Conservation (phyloP, 1,140 invertebrate species). For the Gonioctena quinquepunctata region DNA sequence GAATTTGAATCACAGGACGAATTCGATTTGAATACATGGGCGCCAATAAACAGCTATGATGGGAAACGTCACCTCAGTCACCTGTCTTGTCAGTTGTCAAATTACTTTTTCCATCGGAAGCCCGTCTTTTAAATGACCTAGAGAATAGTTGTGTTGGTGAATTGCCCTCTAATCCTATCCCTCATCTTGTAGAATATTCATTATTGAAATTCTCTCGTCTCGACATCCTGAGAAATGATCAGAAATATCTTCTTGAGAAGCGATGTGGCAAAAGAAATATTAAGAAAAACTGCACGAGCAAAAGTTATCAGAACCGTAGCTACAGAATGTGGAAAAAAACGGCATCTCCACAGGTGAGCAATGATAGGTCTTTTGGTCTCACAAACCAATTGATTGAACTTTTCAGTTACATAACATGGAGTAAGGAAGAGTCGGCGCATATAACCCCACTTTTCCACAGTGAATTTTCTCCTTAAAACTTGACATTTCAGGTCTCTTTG, state of each 20-base stretch:
- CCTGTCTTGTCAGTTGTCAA: too few relatives aligned
- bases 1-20: too few relatives aligned
- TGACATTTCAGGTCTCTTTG: not conserved
- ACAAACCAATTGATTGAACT: not conserved
- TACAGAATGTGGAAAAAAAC: conserved; percentile 65
- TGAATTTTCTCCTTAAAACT: not conserved
- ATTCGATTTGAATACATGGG: too few relatives aligned
- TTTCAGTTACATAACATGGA: not conserved
- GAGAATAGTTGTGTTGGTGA: conserved; percentile 32
- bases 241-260: conserved; percentile 69
- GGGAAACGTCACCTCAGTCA: too few relatives aligned
- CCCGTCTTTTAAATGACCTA: conserved; percentile 51
- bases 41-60: too few relatives aligned
- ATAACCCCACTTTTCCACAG: not conserved
- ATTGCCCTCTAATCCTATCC: conserved; percentile 29
- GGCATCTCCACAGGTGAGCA: conserved; percentile 63
- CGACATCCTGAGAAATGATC: conserved; percentile 60
- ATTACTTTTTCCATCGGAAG: too few relatives aligned
- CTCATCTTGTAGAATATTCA: conserved; percentile 6
- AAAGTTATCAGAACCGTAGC: conserved; percentile 64
- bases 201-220: conserved; percentile 9
- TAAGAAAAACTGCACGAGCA: conserved; percentile 61
- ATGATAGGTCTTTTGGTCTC: not conserved
- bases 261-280: conserved; percentile 62
- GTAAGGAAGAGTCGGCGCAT: not conserved